phyloP scores from a whole-genome alignment of 2,888 invertebrate genomes.

The Microplitis manilae region DNA sequence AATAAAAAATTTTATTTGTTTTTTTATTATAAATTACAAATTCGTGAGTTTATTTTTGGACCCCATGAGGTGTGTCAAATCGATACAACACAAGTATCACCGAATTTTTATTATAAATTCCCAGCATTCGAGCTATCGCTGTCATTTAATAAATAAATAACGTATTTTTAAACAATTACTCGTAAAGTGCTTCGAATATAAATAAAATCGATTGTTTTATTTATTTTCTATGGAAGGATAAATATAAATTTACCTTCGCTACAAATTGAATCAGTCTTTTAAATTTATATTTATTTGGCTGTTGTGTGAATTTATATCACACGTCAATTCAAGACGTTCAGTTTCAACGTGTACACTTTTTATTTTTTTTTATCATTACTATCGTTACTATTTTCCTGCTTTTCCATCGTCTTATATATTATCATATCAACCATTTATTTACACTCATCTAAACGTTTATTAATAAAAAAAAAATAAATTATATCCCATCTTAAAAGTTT shows the following conservation, averaged over 20 bases:
- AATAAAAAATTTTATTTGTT: conserved; percentile 25
- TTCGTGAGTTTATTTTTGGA: neutral
- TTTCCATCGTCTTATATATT: neutral
- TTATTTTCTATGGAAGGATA: neutral
- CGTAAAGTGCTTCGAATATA: neutral
- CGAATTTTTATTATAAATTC: conserved; percentile 23
- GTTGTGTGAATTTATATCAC: neutral
- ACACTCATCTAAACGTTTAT: conserved; percentile 13
- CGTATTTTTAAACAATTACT: neutral
- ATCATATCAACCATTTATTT: neutral
- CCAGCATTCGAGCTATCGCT: neutral
- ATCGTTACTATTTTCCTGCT: neutral
- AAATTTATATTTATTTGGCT: neutral
- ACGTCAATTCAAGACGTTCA: conserved; percentile 26
- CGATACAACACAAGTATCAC: neutral
- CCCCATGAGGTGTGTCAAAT: neutral
- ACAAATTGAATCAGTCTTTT: conserved; percentile 10
- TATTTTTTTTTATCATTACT: conserved; percentile 21
- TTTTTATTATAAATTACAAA: neutral
- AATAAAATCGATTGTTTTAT: neutral
- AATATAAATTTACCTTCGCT: neutral
- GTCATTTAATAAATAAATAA: neutral
- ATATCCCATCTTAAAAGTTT: neutral
- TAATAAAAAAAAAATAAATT: neutral
- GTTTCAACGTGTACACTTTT: conserved; percentile 32